Evolutionary conservation across 2,888 invertebrate species (phyloP).

Genomic region (Toxonevra muliebris): DNA sequence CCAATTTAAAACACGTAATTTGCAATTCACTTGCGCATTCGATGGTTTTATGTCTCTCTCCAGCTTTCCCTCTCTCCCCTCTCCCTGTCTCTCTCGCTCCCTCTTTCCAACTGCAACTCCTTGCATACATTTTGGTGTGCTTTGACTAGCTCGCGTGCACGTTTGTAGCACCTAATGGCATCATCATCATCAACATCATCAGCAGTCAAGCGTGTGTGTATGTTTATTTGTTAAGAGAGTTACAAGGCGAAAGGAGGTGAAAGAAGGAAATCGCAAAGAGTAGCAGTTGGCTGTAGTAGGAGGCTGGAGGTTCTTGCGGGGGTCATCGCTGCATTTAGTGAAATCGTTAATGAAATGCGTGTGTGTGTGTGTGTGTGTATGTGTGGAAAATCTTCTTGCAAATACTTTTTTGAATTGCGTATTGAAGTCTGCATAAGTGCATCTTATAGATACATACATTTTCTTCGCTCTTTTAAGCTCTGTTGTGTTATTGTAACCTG

Average conservation of each 20-base stretch:
- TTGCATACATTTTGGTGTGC: background rate
- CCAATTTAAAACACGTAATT: conserved; percentile 64
- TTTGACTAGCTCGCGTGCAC: background rate
- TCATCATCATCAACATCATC: conserved; percentile 36
- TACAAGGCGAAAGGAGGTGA: background rate
- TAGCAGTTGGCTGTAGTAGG: conserved; percentile 31
- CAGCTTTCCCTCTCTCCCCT: background rate
- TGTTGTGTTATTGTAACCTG: conserved; percentile 4
- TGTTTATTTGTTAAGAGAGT: no score
- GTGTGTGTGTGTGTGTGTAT: conserved; percentile 33
- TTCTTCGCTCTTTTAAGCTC: conserved; percentile 1
- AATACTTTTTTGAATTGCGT: background rate
- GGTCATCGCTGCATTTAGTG: conserved; percentile 25
- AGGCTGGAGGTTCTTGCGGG: conserved; percentile 32
- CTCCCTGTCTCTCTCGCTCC: background rate
- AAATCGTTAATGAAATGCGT: conserved; percentile 45
- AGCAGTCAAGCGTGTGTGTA: background rate
- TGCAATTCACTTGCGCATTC: conserved; percentile 49
- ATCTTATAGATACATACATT: background rate
- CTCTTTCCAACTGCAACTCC: background rate
- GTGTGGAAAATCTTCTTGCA: conserved; percentile 6
- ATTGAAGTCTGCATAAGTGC: no score
- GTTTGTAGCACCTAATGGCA: conserved; percentile 10
- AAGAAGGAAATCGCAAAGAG: conserved; percentile 4
- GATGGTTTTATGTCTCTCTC: background rate